These are phyloP conservation scores for Hyppa rectilinea DNA, from an alignment of 2,888 invertebrate genomes.

Conservation along the genomic window DNA sequence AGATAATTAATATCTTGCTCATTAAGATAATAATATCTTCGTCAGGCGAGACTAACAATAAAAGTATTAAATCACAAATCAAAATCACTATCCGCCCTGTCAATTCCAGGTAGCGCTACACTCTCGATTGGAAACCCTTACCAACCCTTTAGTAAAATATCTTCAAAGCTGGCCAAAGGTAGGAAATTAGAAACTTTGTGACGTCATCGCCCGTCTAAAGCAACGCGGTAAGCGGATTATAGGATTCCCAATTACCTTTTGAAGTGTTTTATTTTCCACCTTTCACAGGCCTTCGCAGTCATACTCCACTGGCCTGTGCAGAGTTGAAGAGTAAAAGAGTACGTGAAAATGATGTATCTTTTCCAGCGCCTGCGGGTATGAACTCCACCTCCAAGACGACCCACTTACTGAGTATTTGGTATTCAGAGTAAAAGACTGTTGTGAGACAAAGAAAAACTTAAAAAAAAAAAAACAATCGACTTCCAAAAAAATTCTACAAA, in stretches of 20 bases:
- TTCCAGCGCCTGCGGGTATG: background rate
- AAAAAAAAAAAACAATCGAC: no score
- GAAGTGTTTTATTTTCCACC: slow-evolving; percentile 1
- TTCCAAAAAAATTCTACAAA: no score
- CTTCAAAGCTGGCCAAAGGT: slow-evolving; percentile 44
- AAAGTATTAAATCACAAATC: no score
- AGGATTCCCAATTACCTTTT: slow-evolving; percentile 25
- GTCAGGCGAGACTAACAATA: background rate
- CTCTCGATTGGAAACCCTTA: slow-evolving; percentile 23
- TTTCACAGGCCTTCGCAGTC: no score
- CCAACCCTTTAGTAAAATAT: slow-evolving; percentile 27
- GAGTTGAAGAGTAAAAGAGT: no score
- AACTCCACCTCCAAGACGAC: no score
- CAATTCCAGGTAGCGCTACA: slow-evolving; percentile 33
- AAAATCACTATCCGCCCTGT: background rate
- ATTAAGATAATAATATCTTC: background rate
- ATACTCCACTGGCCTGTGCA: no score
- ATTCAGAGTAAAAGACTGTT: no score
- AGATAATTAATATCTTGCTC: background rate
- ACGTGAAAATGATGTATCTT: background rate
- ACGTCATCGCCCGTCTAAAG: slow-evolving; percentile 22
- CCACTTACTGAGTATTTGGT: no score
- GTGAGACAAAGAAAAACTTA: no score
- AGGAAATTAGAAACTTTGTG: slow-evolving; percentile 46
- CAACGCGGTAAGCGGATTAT: slow-evolving; percentile 40